These are phyloP conservation scores for Metopolophium dirhodum DNA, from an alignment of 1,140 invertebrate genomes.

Conservation along the genomic window DNA sequence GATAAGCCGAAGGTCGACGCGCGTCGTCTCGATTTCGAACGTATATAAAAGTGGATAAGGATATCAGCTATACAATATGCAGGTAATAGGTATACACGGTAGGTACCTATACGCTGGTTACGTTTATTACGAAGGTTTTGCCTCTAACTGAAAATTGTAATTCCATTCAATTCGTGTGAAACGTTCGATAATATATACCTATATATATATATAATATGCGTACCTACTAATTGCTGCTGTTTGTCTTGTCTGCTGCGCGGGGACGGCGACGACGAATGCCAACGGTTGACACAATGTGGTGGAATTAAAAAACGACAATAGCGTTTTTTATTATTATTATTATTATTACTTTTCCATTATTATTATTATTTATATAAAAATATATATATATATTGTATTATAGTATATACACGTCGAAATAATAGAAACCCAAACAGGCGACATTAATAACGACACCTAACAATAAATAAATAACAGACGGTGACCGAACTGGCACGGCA, in stretches of 20 bases:
- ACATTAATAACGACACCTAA: slow-evolving; percentile 57
- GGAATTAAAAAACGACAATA: slow-evolving; percentile 56
- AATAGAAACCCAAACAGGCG: slow-evolving; percentile 56
- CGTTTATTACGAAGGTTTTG: slow-evolving; percentile 28
- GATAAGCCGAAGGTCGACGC: background rate
- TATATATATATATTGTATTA: background rate
- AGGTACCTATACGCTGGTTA: background rate
- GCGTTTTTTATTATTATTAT: slow-evolving; percentile 28
- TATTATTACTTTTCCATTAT: slow-evolving; percentile 26
- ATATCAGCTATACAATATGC: background rate
- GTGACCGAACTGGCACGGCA: slow-evolving; percentile 45
- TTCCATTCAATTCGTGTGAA: slow-evolving; percentile 56
- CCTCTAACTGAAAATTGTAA: slow-evolving; percentile 20
- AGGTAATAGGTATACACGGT: no score
- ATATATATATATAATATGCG: no score
- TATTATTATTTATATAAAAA: slow-evolving; percentile 33
- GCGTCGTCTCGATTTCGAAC: background rate
- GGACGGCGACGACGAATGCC: slow-evolving; percentile 49
- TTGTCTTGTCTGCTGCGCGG: slow-evolving; percentile 44
- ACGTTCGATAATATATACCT: background rate
- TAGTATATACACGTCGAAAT: slow-evolving; percentile 21
- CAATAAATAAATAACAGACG: slow-evolving; percentile 58
- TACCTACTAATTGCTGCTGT: slow-evolving; percentile 48
- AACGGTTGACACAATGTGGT: slow-evolving; percentile 45
- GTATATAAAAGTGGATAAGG: background rate